Percentiles rank a stretch among this genome's conserved stretches.
Evolutionary conservation across 1,140 invertebrate species (phyloP).

Genomic region (Trachymyrmex septentrionalis): DNA sequence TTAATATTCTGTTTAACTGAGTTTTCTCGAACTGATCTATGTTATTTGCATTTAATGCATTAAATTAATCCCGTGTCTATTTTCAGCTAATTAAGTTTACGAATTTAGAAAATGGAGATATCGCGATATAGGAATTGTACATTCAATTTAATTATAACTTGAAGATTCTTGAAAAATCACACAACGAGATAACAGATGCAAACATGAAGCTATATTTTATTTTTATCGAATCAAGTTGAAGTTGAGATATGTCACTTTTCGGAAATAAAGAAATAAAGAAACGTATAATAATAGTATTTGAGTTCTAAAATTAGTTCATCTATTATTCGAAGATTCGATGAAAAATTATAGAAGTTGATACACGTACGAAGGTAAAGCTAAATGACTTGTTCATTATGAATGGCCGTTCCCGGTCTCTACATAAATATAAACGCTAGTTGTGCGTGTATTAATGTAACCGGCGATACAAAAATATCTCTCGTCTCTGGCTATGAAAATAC

Average conservation of each 20-base stretch:
- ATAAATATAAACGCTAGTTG: neutral
- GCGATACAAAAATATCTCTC: constrained; percentile 29
- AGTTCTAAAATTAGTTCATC: neutral
- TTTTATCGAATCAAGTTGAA: neutral
- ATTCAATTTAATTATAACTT: neutral
- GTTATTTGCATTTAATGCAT: neutral
- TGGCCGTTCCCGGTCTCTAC: neutral
- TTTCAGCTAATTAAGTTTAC: neutral
- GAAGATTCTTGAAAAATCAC: neutral
- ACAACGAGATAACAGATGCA: neutral
- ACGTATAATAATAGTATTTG: neutral
- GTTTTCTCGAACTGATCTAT: neutral
- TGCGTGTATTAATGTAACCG: constrained; percentile 6
- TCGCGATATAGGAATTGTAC: neutral
- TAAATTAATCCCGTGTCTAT: neutral
- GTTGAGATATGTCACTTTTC: neutral
- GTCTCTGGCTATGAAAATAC: constrained; percentile 12
- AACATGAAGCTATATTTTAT: neutral
- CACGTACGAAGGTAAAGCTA: neutral
- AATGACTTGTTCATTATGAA: constrained; percentile 17
- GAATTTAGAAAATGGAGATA: neutral
- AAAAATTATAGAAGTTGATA: constrained; percentile 8
- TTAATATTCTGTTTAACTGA: constrained; percentile 5
- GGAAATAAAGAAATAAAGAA: neutral
- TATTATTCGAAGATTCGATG: neutral